Base-by-base conservation (phyloP, 1,140 invertebrate species). In the Cyclina sinensis region DNA sequence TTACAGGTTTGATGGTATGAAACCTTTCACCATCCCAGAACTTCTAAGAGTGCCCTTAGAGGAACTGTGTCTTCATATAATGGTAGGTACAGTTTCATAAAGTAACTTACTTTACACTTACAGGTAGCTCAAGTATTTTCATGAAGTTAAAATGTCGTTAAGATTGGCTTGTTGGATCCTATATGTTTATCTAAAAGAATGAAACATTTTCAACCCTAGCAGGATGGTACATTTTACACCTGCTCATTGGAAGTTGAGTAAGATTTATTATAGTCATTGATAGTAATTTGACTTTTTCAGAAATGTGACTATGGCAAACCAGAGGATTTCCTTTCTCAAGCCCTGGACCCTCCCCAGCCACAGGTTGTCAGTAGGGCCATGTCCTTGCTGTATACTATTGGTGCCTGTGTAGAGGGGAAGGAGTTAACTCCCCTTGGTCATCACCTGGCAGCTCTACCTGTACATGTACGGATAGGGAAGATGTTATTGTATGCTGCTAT, bases 391-490 rank as follows among this genome's bases (percentile, higher is more conserved):
- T 89, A 90, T 65, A 91, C 92, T 68, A 93, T 95, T 7, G 95
- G 93, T 5, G 94, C 93, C 0, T 94, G 93, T 86, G 81, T 86
- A 14, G 78, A 88, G n/a, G 93, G 91, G 37, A 88, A 91, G 4
- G 68, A 51, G 12, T 90, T 99, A n/a, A 99, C 99, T 0, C 96
- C 97, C 0, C 96, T 99, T 43, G 99, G 99, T 14, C 97, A 97
- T 94, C 97, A 98, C 43, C 95, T 99, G 39, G 97, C 98, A 16
- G 97, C 97, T 91, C 95, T 99, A 24, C 99, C 99, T 2, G 98
- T 99, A 14, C 98, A 99, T 94, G 97, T 99, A 54, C 97, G 97
- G 0, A 97, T 99, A 85, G 99, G 99, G 0, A 99, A 99, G 96
- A 99, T 99, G 97, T 95, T 99, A 39, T 97, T 99, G 14, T 97